Conservation (phyloP, 2,797 vertebrate species). For the Muscicapa striata region DNA sequence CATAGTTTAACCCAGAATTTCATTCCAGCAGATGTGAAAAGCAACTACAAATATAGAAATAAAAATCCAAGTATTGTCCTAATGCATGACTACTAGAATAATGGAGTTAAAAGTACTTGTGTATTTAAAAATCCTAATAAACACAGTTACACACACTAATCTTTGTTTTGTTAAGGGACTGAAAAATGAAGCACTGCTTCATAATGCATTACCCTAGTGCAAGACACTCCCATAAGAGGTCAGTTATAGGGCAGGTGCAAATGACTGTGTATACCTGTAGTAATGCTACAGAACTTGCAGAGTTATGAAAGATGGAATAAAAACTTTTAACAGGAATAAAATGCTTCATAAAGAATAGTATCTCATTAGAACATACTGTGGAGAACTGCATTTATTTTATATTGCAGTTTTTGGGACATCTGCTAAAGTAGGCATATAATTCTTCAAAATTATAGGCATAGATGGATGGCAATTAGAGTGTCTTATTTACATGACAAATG, state of each 20-base stretch:
- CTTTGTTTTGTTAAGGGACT: background rate
- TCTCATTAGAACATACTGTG: background rate
- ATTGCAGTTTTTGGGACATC: background rate
- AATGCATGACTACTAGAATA: background rate
- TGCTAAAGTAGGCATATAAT: background rate
- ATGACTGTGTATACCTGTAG: background rate
- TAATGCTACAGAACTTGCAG: background rate
- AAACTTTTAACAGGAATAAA: background rate
- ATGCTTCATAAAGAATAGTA: background rate
- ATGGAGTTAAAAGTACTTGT: background rate
- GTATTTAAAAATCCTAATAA: background rate
- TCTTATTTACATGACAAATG: background rate
- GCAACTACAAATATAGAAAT: background rate
- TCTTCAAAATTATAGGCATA: background rate
- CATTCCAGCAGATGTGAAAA: background rate
- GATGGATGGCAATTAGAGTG: background rate
- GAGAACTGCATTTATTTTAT: background rate
- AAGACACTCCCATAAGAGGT: background rate
- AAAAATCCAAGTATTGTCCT: background rate
- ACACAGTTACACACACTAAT: accelerated
- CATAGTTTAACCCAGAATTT: background rate
- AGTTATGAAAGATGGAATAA: background rate
- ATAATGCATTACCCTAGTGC: background rate
- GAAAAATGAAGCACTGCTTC: background rate
- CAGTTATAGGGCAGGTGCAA: background rate